phyloP scores from a whole-genome alignment of 2,797 vertebrate species.

The Myotis findleyi region DNA sequence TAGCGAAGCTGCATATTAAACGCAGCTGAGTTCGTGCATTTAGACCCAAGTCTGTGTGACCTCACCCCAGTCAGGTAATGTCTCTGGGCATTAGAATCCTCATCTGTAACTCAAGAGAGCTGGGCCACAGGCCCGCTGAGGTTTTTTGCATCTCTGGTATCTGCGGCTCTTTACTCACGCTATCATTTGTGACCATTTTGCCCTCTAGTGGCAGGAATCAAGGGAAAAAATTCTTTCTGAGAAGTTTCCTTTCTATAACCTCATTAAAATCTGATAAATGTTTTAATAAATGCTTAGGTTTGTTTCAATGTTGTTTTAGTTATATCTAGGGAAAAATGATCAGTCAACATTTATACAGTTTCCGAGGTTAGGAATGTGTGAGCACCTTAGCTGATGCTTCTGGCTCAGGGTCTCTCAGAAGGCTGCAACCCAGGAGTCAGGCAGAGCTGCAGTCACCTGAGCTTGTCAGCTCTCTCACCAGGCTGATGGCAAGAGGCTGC shows the following conservation, averaged over 20 bases:
- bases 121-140: neutral
- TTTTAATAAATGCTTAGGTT: constrained; percentile 19
- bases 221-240: neutral
- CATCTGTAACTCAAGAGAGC: neutral
- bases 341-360: neutral
- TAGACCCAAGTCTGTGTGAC: neutral
- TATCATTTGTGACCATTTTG: constrained; percentile 47
- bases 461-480: neutral
- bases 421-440: neutral
- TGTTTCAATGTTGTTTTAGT: neutral
- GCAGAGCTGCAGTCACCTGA: neutral
- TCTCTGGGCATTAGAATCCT: neutral
- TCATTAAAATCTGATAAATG: neutral
- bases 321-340: neutral
- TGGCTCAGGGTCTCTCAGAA: neutral
- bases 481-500: neutral
- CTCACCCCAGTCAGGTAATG: neutral
- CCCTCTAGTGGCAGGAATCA: constrained; percentile 73
- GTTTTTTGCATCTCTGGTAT: neutral
- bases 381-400: neutral
- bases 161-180: neutral
- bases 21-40: neutral
- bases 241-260: neutral
- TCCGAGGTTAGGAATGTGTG: neutral
- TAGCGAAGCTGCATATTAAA: neutral